Base-by-base conservation (phyloP, 64 coral and sea anemone genomes). In the Dendronephthya gigantea region DNA sequence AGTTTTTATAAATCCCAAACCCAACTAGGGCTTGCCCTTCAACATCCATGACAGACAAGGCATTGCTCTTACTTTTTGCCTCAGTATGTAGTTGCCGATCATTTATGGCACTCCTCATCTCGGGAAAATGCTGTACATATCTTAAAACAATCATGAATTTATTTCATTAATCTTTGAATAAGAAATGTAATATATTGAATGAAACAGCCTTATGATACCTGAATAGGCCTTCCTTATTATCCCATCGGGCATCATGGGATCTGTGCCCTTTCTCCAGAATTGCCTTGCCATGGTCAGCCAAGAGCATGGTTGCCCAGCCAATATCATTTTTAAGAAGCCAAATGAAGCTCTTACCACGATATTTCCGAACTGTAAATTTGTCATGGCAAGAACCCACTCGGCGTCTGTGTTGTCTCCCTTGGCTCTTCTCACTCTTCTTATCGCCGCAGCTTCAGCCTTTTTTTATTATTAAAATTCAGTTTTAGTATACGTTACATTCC, bases 201-300 rank as follows among this genome's bases (percentile, higher is more conserved):
- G n/a, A n/a, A n/a, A 30, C 29, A 66, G 2, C 19, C 6, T 2
- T 17, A 66, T 7, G 6, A 66, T 16, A 83, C 40, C 82, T 83
- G 82, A 36, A 83, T 15, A 83, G 39, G 40, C 35, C 82, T 37
- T 83, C 82, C 82, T 83, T 83, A 27, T 83, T 83, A 6, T 83
- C 82, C 82, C 39, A 83, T 48, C 23, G 82, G 3, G 82, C 2
- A n/a, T 83, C 82, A 41, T 17, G 14, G 13, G 17, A 33, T 40
- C 17, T 4, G 12, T 48, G 14, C 17, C 8, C 22, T 15, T 15
- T 37, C 11, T 83, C 82, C 34, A 22, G 12, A 7, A 38, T 36
- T 48, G n/a, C n/a, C n/a, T 41, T 40, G 8, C 45, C 37, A 83
- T 41, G 37, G 13, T 83, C 45, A 17, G 82, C 82, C 82, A 66